Conservation (phyloP, 2,797 vertebrate genomes). For the Ficedula albicollis region DNA sequence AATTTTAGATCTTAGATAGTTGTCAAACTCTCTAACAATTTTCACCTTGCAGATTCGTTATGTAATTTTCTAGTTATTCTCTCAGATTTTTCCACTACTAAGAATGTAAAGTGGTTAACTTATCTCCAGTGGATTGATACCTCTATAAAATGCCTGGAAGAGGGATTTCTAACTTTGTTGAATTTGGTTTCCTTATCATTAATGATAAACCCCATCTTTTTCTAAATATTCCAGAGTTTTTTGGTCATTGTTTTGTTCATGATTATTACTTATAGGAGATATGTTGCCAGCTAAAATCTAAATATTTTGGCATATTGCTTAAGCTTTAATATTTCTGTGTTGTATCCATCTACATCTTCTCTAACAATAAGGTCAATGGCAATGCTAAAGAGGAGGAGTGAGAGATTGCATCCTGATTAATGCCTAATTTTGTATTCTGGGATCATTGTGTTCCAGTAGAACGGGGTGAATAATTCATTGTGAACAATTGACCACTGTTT, state of each 20-base stretch:
- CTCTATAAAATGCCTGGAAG: not conserved
- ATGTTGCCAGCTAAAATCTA: not conserved
- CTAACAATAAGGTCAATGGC: constrained; percentile 21
- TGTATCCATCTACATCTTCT: not conserved
- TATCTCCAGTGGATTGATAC: not conserved
- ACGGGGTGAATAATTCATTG: constrained; percentile 56
- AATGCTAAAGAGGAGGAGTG: constrained; percentile 18
- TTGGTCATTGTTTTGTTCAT: not conserved
- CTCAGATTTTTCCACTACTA: not conserved
- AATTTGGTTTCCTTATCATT: not conserved
- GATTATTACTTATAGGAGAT: not conserved
- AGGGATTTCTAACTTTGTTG: not conserved
- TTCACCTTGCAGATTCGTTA: not conserved
- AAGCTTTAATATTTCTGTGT: not conserved
- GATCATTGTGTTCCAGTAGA: constrained; percentile 23
- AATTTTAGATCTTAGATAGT: not conserved
- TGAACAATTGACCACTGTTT: constrained; percentile 28
- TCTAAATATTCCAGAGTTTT: not conserved
- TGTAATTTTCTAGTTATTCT: not conserved
- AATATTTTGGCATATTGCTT: not conserved
- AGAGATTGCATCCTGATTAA: constrained; percentile 41
- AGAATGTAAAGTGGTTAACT: not conserved
- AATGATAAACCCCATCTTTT: not conserved
- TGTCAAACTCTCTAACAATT: not conserved
- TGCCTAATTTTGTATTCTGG: constrained; percentile 50